phyloP scores from a whole-genome alignment of 2,113 vertebrate species.

The Lonchura striata region DNA sequence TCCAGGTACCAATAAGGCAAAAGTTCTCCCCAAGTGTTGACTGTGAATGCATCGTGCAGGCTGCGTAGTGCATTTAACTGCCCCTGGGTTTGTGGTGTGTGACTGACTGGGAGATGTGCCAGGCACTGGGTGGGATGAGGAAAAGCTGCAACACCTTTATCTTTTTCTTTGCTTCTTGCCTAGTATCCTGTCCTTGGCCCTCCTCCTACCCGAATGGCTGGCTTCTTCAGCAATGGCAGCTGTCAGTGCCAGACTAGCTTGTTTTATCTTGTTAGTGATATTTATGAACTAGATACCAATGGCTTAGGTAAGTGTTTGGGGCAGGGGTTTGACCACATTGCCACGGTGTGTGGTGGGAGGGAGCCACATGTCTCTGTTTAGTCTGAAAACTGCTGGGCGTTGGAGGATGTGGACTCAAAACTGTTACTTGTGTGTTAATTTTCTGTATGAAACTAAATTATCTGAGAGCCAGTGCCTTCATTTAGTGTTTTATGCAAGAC shows the following conservation, averaged over 20 bases:
- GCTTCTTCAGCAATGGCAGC: constrained; percentile 86
- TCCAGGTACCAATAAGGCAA: constrained; percentile 72
- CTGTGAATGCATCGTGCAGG: background rate
- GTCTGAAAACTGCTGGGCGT: background rate
- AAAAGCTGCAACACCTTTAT: constrained; percentile 45
- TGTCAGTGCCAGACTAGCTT: constrained; percentile 90
- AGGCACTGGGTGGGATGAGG: background rate
- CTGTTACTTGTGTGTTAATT: background rate
- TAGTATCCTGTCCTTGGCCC: constrained; percentile 95
- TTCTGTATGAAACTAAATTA: background rate
- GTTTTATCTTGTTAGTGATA: constrained; percentile 85
- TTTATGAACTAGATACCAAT: constrained; percentile 88
- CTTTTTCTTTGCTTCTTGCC: constrained; percentile 32
- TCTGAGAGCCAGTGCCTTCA: background rate
- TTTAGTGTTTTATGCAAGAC: background rate
- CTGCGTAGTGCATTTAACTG: constrained; percentile 35
- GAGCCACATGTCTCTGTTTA: background rate
- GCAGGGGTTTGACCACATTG: background rate
- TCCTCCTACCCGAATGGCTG: constrained; percentile 85
- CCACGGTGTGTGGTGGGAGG: background rate
- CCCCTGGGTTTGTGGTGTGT: constrained; percentile 24
- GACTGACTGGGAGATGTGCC: constrained; percentile 31
- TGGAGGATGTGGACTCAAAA: background rate
- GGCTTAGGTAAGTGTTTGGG: constrained; percentile 85
- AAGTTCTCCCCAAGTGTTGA: background rate